Evolutionary conservation across 2,888 invertebrate species (phyloP).

Genomic region (Aphodius granarius): DNA sequence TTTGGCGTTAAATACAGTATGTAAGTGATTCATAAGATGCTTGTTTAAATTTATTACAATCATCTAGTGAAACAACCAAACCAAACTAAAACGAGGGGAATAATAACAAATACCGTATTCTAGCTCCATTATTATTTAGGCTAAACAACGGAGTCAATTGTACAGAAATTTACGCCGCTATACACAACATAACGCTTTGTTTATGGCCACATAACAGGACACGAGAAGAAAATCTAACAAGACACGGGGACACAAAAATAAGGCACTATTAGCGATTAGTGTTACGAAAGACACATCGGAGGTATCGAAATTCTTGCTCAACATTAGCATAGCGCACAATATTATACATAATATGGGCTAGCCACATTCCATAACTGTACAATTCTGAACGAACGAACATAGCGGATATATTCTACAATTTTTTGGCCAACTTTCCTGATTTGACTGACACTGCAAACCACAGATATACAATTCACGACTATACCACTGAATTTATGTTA

Average conservation of each 20-base stretch:
- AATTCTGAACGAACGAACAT: not conserved
- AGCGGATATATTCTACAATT: not conserved
- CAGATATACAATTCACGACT: not conserved
- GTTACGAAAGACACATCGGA: not conserved
- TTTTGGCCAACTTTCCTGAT: not conserved
- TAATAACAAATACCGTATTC: not conserved
- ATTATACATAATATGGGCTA: not conserved
- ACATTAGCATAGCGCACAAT: not conserved
- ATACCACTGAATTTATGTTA: no score
- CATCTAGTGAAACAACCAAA: not conserved
- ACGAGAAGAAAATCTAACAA: not conserved
- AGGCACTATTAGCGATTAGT: not conserved
- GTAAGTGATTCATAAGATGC: no score
- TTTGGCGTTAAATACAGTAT: no score
- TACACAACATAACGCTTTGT: not conserved
- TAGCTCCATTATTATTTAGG: not conserved
- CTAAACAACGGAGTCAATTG: not conserved
- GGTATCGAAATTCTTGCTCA: not conserved
- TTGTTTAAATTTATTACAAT: no score
- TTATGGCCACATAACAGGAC: not conserved
- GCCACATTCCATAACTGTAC: not conserved
- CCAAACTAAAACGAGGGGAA: not conserved
- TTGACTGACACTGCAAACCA: not conserved
- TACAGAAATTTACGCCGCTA: not conserved
- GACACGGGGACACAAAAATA: not conserved